Evolutionary conservation across 2,888 invertebrate species (phyloP), one percentile per base, ranked within the genome.

Genomic region (Tetramorium bicarinatum): DNA sequence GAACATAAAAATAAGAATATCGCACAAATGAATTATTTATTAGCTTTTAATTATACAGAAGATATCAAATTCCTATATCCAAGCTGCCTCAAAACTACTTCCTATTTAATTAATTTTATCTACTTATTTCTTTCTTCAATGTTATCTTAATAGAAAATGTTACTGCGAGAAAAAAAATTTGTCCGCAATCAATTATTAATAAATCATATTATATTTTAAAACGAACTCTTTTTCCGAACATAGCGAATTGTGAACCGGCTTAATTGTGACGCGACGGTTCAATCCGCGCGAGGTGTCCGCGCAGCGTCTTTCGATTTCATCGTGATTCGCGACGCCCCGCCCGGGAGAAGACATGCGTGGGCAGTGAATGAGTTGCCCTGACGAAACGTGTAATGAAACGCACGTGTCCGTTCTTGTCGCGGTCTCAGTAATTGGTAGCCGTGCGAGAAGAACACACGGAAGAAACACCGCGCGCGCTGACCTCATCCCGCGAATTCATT

Each of bases 381-480:
- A 44, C 54, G 21, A 71, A 41, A 71, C 54, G 41, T 56, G 21
- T 71, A 71, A 71, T 56, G 72, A 54, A 72, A 72, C 56, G 72
- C 54, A 72, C 56, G 56, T 56, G 56, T 59, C 56, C 56, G 44
- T 59, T 59, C 74, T 29, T 59, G 59, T 59, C 74, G 59, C 7
- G 13, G 13, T 25, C 25, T 11, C n/a, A 13, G 44, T 74, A 74
- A 74, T 74, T 74, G 72, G 72, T 72, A 74, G 44, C 74, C 29
- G 1, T 56, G 25, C 72, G 25, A 72, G 56, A 59, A 44, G 41
- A 59, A 41, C 41, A 18, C 25, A 18, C 56, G 18, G n/a, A 59
- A 74, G 41, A 44, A 25, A 15, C 25, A 11, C 21, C 15, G 18
- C 9, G 15, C 9, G 15, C 25, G 25, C 18, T 52, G 34, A 15